Conservation (phyloP, 1,140 invertebrate species). For the Sminthurides bifidus region DNA sequence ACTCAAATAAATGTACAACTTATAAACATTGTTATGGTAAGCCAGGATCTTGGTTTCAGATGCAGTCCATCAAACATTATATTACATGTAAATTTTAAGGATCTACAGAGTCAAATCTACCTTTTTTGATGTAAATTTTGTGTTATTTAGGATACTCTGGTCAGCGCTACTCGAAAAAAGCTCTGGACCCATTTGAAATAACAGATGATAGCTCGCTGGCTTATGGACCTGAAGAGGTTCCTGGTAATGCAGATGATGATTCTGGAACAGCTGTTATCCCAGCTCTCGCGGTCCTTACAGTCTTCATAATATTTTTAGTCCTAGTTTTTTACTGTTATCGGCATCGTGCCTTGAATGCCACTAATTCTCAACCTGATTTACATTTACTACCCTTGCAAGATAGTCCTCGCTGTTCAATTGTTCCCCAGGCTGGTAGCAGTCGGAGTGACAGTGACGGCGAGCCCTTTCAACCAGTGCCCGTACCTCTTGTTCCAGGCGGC, state of each 20-base stretch:
- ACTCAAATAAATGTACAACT: conserved; percentile 20
- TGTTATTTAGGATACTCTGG: too few relatives aligned
- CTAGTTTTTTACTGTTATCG: conserved; percentile 52
- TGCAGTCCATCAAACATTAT: too few relatives aligned
- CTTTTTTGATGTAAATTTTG: too few relatives aligned
- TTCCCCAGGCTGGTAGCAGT: conserved; percentile 22
- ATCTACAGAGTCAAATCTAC: too few relatives aligned
- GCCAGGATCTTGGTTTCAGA: neutral
- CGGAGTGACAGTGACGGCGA: conserved; percentile 16
- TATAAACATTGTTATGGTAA: conserved; percentile 23
- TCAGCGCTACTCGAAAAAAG: too few relatives aligned
- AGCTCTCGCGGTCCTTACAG: conserved; percentile 51
- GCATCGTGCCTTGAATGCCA: conserved; percentile 36
- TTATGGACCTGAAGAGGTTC: neutral
- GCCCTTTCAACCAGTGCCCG: neutral
- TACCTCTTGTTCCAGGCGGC: neutral
- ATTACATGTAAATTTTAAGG: too few relatives aligned
- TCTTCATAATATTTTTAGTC: conserved; percentile 47
- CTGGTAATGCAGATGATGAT: neutral
- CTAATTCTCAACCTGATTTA: conserved; percentile 30
- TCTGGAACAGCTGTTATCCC: conserved; percentile 42
- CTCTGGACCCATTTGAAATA: too few relatives aligned
- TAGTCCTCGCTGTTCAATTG: conserved; percentile 20
- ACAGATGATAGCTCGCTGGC: too few relatives aligned
- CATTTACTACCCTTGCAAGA: conserved; percentile 36